Evolutionary conservation across 2,888 invertebrate genomes (phyloP).

Genomic region (Idaea dimidiata): DNA sequence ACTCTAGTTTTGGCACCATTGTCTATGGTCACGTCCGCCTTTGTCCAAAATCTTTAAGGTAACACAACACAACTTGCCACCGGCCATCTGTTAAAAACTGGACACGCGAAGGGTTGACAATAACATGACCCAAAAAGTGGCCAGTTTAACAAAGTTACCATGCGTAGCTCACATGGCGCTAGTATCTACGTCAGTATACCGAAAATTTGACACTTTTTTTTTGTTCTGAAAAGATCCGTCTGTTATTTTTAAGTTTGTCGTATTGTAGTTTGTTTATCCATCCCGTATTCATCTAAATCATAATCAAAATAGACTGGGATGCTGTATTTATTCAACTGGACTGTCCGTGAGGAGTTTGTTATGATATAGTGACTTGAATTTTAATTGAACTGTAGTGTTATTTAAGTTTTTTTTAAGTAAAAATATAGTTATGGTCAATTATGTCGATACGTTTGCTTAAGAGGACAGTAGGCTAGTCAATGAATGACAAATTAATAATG

Average conservation of each 20-base stretch:
- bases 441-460: neutral
- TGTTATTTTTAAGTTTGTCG: neutral
- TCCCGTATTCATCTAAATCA: constrained; percentile 47
- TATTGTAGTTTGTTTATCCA: constrained; percentile 29
- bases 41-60: constrained; percentile 33
- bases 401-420: constrained; percentile 15
- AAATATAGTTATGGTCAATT: constrained; percentile 20
- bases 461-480: neutral
- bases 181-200: neutral
- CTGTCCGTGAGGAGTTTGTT: constrained; percentile 51
- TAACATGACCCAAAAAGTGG: constrained; percentile 12
- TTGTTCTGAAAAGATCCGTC: neutral
- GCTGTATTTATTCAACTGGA: constrained; percentile 70
- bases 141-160: neutral
- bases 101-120: constrained; percentile 6
- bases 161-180: neutral
- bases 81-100: neutral
- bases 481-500: neutral
- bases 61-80: neutral
- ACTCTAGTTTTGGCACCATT: constrained; percentile 43
- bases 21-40: constrained; percentile 71
- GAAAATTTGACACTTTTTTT: neutral
- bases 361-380: constrained; percentile 46
- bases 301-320: constrained; percentile 58
- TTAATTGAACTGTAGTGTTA: constrained; percentile 43